Evolutionary conservation across 2,113 vertebrate genomes (phyloP), one percentile per base, ranked within the genome.

Genomic region (Corythoichthys intestinalis): DNA sequence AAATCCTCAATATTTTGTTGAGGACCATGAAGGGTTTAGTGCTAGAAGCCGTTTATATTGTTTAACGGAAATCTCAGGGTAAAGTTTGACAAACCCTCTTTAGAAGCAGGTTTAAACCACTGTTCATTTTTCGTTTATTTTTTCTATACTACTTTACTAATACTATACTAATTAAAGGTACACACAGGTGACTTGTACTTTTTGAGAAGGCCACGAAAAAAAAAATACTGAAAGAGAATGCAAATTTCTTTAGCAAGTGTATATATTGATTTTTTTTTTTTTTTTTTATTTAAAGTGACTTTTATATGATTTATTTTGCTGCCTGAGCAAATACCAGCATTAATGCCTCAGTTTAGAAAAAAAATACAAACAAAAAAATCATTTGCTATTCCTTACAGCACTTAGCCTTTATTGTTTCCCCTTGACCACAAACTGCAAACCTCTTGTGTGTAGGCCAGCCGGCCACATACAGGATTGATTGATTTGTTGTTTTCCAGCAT

Each of bases 1-100:
- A 67, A 56, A 44, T 66, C 15, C 1, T 14, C 41, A n/a, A 14
- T 58, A 39, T 41, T 77, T 66, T 68, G 49, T 39, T 63, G 15
- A 70, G 65, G 56, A 72, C 56, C 52, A 52, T 66, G 28, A 39
- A 39, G 34, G 35, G 34, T 39, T 52, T 50, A 8, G 52, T 12
- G 37, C 48, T 11, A 66, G 14, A 53, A 52, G 48, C 11, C 44
- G 14, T 63, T 63, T 47, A 41, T 78, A 81, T 70, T 64, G 70
- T 82, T 73, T 62, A 71, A 84, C 63, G 28, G n/a, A 83, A 79
- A 76, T 86, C 91, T 93, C 92, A 93, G 92, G 92, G 90, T 88
- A 72, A 59, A 75, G 39, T 76, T 67, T 79, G 69, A 74, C 70
- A 74, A 74, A 69, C 71, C 13, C 17, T 75, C 64, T 37, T 70